Percentiles rank a stretch among this genome's conserved stretches.
These are phyloP conservation scores for Tarsius wallacei DNA, from an alignment of 2,797 vertebrate species.

Conservation along the genomic window DNA sequence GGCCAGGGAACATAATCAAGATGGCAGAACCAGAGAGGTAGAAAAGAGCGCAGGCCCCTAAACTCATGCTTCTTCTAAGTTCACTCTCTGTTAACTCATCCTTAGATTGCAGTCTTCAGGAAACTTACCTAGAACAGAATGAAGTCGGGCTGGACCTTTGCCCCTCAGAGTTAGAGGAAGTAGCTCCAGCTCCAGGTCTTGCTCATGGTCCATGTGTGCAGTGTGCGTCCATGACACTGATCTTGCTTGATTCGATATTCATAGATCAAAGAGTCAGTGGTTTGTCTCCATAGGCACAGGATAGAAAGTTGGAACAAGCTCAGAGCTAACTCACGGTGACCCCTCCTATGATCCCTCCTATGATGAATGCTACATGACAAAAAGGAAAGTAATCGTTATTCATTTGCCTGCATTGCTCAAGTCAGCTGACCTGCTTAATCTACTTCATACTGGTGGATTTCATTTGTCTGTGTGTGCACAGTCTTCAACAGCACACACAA, in stretches of 20 bases:
- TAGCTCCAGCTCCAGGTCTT: too few species aligned
- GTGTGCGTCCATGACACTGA: background rate
- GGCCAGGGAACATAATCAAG: too few species aligned
- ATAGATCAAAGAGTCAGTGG: background rate
- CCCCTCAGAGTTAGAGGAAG: too few species aligned
- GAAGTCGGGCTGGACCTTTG: too few species aligned
- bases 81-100: too few species aligned
- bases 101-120: too few species aligned
- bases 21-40: too few species aligned
- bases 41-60: too few species aligned
- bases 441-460: conserved; percentile 43
- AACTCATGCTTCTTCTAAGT: too few species aligned
- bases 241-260: background rate
- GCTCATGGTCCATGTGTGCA: background rate
- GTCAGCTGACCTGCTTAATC: conserved; percentile 52
- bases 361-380: background rate
- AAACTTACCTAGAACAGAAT: too few species aligned
- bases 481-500: background rate
- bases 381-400: conserved; percentile 39
- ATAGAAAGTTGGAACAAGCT: conserved; percentile 46
- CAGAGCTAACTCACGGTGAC: background rate
- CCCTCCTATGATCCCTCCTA: background rate
- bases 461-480: conserved; percentile 49
- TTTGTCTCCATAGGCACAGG: conserved; percentile 1
- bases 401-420: conserved; percentile 11